Base-by-base conservation (phyloP, 2,797 vertebrate genomes). In the Anomalospiza imberbis region DNA sequence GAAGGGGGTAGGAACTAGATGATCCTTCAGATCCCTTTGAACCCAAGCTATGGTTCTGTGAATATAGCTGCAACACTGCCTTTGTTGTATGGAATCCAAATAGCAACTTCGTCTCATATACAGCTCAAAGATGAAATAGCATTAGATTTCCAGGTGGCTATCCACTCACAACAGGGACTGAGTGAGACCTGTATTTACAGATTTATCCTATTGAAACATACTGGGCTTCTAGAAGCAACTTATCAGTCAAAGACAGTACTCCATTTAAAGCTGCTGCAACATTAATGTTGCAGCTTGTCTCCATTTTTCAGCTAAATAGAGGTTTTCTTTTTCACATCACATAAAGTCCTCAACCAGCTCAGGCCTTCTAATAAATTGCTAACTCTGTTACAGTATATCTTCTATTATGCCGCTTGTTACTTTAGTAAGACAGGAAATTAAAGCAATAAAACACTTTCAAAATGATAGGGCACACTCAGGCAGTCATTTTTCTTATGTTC, bases 381-480 rank as follows among this genome's bases (percentile, higher is more conserved):
- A 97, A 97, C 84, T 97, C 96, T 91, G 84, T 97, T 97, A 98
- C 95, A 97, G 96, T 98, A 96, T 97, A 98, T 98, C 96, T 98
- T 98, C 96, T 96, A 96, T 98, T 98, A 97, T 97, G 93, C 93
- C 0, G 10, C 97, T 97, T 98, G 98, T 98, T 98, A 98, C 97
- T 97, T 98, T 97, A 97, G 96, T 97, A 98, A 97, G 98, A 98
- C 97, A 98, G 98, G 98, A 98, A 98, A 98, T 98, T 98, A 98
- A 98, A 98, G 97, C 97, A 97, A 98, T 98, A 98, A 98, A 98
- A 98, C 97, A 98, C 96, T 97, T 97, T 95, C 94, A 95, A 95
- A 98, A 97, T 94, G 97, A 98, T 98, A 96, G 96, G 97, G 94
- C 95, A 94, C 95, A 97, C 94, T 97, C 95, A 94, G 85, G 91